phyloP scores from a whole-genome alignment of 2,113 vertebrate species.

The Camelus dromedarius region DNA sequence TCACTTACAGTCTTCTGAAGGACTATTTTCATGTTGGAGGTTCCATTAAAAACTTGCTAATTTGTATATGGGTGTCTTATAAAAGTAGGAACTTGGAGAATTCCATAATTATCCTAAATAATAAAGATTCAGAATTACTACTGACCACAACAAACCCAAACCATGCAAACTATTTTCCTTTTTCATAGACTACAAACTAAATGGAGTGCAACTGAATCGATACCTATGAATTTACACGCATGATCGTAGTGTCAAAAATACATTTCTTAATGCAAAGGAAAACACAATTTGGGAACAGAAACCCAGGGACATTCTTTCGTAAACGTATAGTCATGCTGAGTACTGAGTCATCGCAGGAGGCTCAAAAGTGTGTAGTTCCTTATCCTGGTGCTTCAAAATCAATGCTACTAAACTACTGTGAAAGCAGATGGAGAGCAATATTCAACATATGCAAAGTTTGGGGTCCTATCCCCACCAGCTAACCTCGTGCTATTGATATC shows the following conservation, averaged over 20 bases:
- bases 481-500: rapidly evolving
- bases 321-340: rapidly evolving
- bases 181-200: not conserved
- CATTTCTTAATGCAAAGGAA: not conserved
- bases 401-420: rapidly evolving
- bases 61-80: not conserved
- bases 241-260: not conserved
- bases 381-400: rapidly evolving
- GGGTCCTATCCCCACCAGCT: rapidly evolving
- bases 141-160: not conserved
- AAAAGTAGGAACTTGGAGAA: not conserved
- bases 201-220: not conserved
- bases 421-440: rapidly evolving
- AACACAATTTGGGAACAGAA: not conserved
- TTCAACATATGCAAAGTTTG: rapidly evolving
- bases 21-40: not conserved
- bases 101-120: not conserved
- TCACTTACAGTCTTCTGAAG: not conserved
- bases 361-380: rapidly evolving
- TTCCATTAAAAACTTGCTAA: not conserved
- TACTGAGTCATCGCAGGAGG: rapidly evolving
- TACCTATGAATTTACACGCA: not conserved
- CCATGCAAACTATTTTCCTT: not conserved
- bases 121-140: not conserved
- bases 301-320: not conserved